Evolutionary conservation across 1,140 invertebrate species (phyloP), one percentile per base, ranked within the genome.

Genomic region (Leptinotarsa defecta): DNA sequence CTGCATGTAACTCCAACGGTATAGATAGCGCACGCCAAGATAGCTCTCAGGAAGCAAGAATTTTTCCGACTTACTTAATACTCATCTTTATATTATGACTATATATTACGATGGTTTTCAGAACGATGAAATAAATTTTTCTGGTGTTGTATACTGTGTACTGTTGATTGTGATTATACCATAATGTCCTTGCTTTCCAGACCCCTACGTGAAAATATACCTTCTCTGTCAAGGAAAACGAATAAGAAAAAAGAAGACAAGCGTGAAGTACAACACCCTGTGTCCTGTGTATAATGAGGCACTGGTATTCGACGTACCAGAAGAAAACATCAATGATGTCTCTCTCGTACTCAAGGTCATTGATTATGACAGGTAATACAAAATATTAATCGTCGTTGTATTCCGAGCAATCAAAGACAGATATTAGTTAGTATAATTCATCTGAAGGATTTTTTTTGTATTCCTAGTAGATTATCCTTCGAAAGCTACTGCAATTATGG

Each of bases 181-280:
- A 62, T 62, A 62, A 20, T 19, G 11, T 43, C 8, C 8, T 43
- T 3, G 8, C 20, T 20, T 78, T 79, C 4, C 80, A 88, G 92
- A 94, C 88, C 93, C 93, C 1, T 94, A 93, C 82, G 92, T 94
- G 8, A 94, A 94, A 86, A 89, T 93, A 2, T 93, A 92, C 83
- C 82, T 93, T 48, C 84, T 94, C 62, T 92, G 92, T 48, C 91
- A 94, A 83, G 92, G 92, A 19, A 92, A 92, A 83, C 88, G 89
- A 76, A 89, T 92, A 75, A 96, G 96, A 87, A 96, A 96, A 86
- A 96, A 96, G 86, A 96, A 96, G 86, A 96, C 95, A 0, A 92
- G 93, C 43, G 93, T 96, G 0, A 93, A 94, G 81, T 90, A 94
- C 76, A 95, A 95, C 79, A 93, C 91, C 2, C 85, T 93, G 6